These are phyloP conservation scores for Epizoanthus stellaris DNA, from an alignment of 92 coral and sea anemone genomes.

Conservation along the genomic window DNA sequence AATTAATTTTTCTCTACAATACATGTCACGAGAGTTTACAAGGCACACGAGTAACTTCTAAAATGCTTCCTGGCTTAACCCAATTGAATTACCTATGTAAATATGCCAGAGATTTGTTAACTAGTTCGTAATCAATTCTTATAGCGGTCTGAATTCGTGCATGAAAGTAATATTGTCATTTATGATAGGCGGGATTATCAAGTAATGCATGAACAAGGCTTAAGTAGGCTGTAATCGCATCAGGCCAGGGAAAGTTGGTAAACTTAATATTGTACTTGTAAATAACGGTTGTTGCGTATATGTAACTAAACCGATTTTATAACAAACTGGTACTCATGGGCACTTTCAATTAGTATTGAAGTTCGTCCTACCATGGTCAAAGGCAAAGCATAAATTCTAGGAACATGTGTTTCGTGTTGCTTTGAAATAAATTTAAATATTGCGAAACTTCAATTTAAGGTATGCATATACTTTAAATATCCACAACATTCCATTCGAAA, in stretches of 20 bases:
- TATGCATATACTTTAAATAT: background rate
- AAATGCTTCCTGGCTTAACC: too few species aligned
- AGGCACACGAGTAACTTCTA: too few species aligned
- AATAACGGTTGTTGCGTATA: background rate
- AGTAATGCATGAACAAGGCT: conserved; percentile 2
- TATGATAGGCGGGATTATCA: background rate
- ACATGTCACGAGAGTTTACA: too few species aligned
- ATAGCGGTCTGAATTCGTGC: background rate
- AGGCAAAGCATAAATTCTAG: too few species aligned
- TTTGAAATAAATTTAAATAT: too few species aligned
- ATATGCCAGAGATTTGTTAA: background rate
- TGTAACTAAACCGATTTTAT: background rate
- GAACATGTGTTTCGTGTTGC: too few species aligned
- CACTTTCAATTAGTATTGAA: too few species aligned
- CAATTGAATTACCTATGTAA: background rate
- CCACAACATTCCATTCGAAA: background rate
- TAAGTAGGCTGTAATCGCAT: background rate
- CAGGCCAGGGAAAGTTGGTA: background rate
- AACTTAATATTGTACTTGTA: background rate
- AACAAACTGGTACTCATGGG: background rate
- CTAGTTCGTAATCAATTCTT: background rate
- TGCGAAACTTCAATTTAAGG: background rate
- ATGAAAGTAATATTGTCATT: background rate
- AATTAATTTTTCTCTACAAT: too few species aligned
- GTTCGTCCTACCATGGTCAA: too few species aligned